Evolutionary conservation across 2,888 invertebrate species (phyloP).

Genomic region (Caenorhabditis plicata): DNA sequence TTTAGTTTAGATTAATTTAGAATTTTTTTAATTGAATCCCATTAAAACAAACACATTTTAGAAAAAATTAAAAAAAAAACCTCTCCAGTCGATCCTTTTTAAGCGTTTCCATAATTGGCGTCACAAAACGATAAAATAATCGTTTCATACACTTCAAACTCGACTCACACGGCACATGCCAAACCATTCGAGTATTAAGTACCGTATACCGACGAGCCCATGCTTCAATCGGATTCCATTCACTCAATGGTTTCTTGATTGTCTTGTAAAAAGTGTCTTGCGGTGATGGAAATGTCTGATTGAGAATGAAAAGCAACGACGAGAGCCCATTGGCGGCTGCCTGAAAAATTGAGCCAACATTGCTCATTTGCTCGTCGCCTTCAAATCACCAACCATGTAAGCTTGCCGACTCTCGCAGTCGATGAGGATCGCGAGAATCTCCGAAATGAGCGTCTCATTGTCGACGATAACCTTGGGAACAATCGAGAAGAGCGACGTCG

Average conservation of each 20-base stretch:
- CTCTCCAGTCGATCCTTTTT: slow-evolving; percentile 6
- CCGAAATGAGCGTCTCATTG: slow-evolving; percentile 27
- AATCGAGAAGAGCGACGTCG: slow-evolving; percentile 12
- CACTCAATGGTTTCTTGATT: slow-evolving; percentile 12
- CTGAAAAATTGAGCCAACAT: too few species aligned
- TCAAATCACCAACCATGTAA: slow-evolving; percentile 20
- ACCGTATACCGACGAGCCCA: too few species aligned
- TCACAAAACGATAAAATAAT: slow-evolving; percentile 22
- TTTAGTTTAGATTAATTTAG: too few species aligned
- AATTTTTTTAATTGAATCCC: too few species aligned
- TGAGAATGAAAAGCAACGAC: slow-evolving; percentile 8
- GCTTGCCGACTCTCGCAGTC: slow-evolving; percentile 22
- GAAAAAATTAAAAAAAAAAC: slow-evolving; percentile 7
- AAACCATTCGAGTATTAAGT: slow-evolving; percentile 14
- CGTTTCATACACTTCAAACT: slow-evolving; percentile 13
- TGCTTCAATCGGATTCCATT: slow-evolving; percentile 36
- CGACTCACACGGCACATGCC: slow-evolving; percentile 24
- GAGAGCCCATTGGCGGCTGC: slow-evolving; percentile 14
- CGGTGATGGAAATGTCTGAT: slow-evolving; percentile 15
- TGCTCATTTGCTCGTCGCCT: too few species aligned
- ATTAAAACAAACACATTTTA: neutral
- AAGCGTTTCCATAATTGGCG: slow-evolving; percentile 19
- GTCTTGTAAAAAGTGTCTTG: slow-evolving; percentile 3
- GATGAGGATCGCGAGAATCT: slow-evolving; percentile 18
- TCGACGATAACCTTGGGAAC: slow-evolving; percentile 11